phyloP scores from a whole-genome alignment of 2,797 vertebrate genomes.

The Platyrinchus mystaceus region DNA sequence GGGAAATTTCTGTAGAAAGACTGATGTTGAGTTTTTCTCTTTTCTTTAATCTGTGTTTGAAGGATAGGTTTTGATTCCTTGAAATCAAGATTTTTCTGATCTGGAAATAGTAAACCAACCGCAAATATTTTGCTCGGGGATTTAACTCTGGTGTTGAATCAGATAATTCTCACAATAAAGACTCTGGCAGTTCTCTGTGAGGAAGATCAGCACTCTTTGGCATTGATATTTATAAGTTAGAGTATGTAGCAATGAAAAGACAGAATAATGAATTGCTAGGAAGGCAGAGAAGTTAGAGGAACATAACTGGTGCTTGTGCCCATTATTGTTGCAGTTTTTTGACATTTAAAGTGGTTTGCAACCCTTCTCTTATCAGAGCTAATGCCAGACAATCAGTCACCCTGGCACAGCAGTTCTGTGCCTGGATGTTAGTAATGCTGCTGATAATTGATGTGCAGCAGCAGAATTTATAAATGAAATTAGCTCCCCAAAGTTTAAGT shows the following conservation, averaged over 20 bases:
- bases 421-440: neutral
- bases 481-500: slow-evolving; percentile 47
- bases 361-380: slow-evolving; percentile 15
- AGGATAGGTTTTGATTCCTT: neutral
- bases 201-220: neutral
- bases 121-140: neutral
- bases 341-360: slow-evolving; percentile 58
- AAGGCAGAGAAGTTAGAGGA: neutral
- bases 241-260: neutral
- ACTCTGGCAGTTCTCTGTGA: neutral
- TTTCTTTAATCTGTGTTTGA: neutral
- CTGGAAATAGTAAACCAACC: neutral
- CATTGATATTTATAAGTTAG: neutral
- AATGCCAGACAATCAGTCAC: neutral
- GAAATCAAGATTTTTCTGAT: neutral
- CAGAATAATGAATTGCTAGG: slow-evolving; percentile 3
- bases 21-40: neutral
- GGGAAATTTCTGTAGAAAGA: neutral
- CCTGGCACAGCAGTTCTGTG: neutral
- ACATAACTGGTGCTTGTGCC: neutral
- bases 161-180: neutral
- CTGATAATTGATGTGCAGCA: slow-evolving; percentile 23
- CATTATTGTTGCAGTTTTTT: slow-evolving; percentile 30
- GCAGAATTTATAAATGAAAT: slow-evolving; percentile 52
- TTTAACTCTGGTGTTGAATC: neutral